These are phyloP conservation scores for Momotus momota DNA, from an alignment of 2,797 vertebrate genomes.

Conservation along the genomic window DNA sequence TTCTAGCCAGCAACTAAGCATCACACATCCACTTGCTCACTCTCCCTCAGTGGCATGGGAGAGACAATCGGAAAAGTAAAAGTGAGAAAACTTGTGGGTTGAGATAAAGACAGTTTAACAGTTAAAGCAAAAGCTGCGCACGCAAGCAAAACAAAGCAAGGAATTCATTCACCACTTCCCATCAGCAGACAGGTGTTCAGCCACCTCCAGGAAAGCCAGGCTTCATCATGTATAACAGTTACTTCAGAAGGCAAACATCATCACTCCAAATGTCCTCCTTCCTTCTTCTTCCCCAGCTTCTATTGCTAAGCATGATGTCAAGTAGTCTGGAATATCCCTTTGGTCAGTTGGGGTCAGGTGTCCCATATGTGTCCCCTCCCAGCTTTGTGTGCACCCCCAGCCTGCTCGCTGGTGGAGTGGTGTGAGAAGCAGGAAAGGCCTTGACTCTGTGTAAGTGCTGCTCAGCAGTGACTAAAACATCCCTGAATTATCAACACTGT, in stretches of 20 bases:
- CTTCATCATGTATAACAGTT: fast-evolving
- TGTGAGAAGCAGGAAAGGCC: neutral
- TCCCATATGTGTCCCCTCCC: neutral
- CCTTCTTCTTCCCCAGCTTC: neutral
- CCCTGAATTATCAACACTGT: neutral
- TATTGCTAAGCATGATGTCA: neutral
- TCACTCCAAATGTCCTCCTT: fast-evolving
- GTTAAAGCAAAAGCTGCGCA: neutral
- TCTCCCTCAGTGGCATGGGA: neutral
- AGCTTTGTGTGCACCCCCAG: fast-evolving
- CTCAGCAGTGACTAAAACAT: neutral
- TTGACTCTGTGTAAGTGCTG: neutral
- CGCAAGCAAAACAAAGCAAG: neutral
- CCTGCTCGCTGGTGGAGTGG: neutral
- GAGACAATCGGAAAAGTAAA: neutral
- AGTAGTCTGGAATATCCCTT: neutral
- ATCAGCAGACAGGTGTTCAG: neutral
- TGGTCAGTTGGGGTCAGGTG: neutral
- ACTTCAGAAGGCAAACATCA: neutral
- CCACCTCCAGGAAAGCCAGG: neutral
- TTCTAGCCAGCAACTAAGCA: neutral
- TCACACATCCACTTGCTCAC: neutral
- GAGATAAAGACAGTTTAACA: neutral
- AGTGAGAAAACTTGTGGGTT: neutral
- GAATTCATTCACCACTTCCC: neutral